Base-by-base conservation (phyloP, 2,113 vertebrate species). In the Acinonyx jubatus region DNA sequence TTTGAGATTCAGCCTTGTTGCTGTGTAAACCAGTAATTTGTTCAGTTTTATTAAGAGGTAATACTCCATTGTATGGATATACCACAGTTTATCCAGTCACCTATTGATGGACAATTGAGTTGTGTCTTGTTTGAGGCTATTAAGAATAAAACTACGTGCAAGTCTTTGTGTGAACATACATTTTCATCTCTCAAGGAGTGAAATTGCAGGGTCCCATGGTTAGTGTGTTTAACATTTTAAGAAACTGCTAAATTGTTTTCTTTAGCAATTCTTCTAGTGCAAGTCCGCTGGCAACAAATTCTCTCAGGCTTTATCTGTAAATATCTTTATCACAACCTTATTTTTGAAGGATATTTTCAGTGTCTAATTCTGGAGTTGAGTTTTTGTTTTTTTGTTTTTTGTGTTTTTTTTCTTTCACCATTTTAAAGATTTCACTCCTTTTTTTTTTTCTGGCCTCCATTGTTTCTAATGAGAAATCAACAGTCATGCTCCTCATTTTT, bases 291-390 rank as follows among this genome's bases (percentile, higher is more conserved):
- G 38, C 41, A 65, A 78, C 36, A 89, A 89, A 89, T 86, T 92
- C 2, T 91, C 48, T 85, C 33, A 92, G 16, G 2, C 15, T 52
- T 96, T 89, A 52, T 31, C 19, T 83, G 31, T 69, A 89, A 78
- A 78, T 95, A 31, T 82, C 63, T 91, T 93, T 65, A 52, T 96
- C 68, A 61, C 9, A 91, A 71, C 41, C 27, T 88, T 95, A 52
- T 18, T 95, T 97, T 81, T 92, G 12, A 92, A 61, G 86, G 45
- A 82, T 86, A 91, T n/a, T 97, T 93, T 96, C 73, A 97, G 52
- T 93, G 27, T 92, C 68, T 92, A 73, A 91, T 97, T 96, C 25
- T 78, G 27, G 15, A n/a, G 15, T 78, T 91, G 33, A 84, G 63
- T 8, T 81, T 92, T 87, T 45, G 45, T 45, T 7, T 61, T 61